These are phyloP conservation scores for Neodiprion fabricii DNA, from an alignment of 1,140 invertebrate species.

Conservation along the genomic window DNA sequence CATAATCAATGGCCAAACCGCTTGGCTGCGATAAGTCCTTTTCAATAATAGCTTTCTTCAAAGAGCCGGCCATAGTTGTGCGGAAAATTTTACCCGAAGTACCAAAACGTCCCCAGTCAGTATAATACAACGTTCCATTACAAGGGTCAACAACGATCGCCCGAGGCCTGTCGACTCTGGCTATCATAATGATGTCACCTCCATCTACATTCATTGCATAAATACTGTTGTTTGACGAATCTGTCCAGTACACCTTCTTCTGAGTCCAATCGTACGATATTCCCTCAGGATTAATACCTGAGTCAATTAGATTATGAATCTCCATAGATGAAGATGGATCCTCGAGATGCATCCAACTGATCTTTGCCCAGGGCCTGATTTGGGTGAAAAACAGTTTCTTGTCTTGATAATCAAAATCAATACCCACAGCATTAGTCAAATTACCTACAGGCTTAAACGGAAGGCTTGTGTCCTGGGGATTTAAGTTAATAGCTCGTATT, in stretches of 20 bases:
- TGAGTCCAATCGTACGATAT: conserved; percentile 97
- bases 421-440: conserved; percentile 93
- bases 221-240: conserved; percentile 92
- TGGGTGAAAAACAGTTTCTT: conserved; percentile 90
- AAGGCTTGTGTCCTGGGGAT: conserved; percentile 78
- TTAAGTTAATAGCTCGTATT: conserved; percentile 84
- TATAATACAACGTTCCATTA: conserved; percentile 91
- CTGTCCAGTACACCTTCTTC: conserved; percentile 97
- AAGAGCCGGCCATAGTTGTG: conserved; percentile 95
- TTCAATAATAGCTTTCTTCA: conserved; percentile 88
- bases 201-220: conserved; percentile 95
- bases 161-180: conserved; percentile 88
- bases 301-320: conserved; percentile 78
- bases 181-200: conserved; percentile 90
- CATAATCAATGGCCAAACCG: conserved; percentile 95
- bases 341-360: conserved; percentile 78
- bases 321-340: conserved; percentile 65
- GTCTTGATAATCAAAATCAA: conserved; percentile 94
- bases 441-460: conserved; percentile 90
- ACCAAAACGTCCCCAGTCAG: conserved; percentile 92
- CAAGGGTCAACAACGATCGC: conserved; percentile 98
- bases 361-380: conserved; percentile 88
- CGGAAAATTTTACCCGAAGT: conserved; percentile 94
- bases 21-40: conserved; percentile 94
- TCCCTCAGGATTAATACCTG: conserved; percentile 92